A percentile compares a stretch with the other conserved stretches of the same genome.
Conservation (phyloP, 2,888 invertebrate species). For the Drosophila demipolita region DNA sequence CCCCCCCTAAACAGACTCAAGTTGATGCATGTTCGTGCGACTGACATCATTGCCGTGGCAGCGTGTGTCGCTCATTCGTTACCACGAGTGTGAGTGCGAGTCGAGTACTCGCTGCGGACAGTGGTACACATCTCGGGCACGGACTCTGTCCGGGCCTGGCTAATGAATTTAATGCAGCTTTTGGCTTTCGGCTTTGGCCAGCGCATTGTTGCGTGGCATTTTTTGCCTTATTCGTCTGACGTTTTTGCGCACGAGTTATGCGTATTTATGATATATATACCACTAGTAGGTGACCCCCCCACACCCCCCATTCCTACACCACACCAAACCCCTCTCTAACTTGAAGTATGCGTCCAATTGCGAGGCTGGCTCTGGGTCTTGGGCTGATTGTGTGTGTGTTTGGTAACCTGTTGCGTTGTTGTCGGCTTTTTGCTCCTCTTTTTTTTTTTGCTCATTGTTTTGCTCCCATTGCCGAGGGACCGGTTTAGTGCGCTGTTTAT, state of each 20-base stretch:
- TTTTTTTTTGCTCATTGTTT: slow-evolving; percentile 47
- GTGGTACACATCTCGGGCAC: slow-evolving; percentile 48
- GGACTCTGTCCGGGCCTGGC: slow-evolving; percentile 43
- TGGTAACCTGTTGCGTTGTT: slow-evolving; percentile 80
- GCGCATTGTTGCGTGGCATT: slow-evolving; percentile 73
- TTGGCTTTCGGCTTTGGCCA: slow-evolving; percentile 52
- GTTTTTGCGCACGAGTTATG: slow-evolving; percentile 82
- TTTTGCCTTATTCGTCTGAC: slow-evolving; percentile 77
- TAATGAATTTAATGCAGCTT: slow-evolving; percentile 80
- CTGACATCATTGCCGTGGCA: slow-evolving; percentile 79
- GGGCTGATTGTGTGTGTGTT: slow-evolving; percentile 57
- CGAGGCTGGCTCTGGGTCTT: slow-evolving; percentile 22
- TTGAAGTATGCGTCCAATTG: slow-evolving; percentile 6
- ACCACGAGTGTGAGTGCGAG: slow-evolving; percentile 36
- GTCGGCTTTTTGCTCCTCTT: slow-evolving; percentile 67
- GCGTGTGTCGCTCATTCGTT: slow-evolving; percentile 75
- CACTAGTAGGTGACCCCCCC: slow-evolving; percentile 19
- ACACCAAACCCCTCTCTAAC: slow-evolving; percentile 9
- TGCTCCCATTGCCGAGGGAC: slow-evolving; percentile 28
- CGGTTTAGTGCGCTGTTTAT: slow-evolving; percentile 60
- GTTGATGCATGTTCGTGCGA: slow-evolving; percentile 65
- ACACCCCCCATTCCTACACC: no score
- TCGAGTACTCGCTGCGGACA: slow-evolving; percentile 59
- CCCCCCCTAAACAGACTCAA: slow-evolving; percentile 11
- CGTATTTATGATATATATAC: slow-evolving; percentile 80